Conservation (phyloP, 2,888 invertebrate species). For the Drosophila picticornis region DNA sequence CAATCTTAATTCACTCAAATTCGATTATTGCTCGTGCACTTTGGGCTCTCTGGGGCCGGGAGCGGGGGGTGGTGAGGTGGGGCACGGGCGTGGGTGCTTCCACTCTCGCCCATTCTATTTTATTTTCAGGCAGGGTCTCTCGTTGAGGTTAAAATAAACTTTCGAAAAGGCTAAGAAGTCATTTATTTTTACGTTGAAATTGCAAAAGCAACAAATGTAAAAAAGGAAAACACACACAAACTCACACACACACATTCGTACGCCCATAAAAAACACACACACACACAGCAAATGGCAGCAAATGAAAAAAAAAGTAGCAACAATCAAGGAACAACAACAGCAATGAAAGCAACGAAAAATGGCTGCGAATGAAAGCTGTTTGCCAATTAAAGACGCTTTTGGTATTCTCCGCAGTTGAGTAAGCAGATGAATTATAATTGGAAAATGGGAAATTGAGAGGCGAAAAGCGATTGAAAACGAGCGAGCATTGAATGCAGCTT, state of each 20-base stretch:
- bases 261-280: slow-evolving; percentile 26
- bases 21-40: slow-evolving; percentile 80
- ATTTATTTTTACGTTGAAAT: slow-evolving; percentile 79
- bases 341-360: slow-evolving; percentile 34
- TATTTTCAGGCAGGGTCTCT: slow-evolving; percentile 17
- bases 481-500: neutral
- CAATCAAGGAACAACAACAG: slow-evolving; percentile 42
- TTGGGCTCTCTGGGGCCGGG: slow-evolving; percentile 28
- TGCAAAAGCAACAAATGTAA: slow-evolving; percentile 70
- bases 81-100: neutral
- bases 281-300: slow-evolving; percentile 28
- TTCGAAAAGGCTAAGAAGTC: slow-evolving; percentile 76
- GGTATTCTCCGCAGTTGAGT: slow-evolving; percentile 31
- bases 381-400: slow-evolving; percentile 27
- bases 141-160: slow-evolving; percentile 78
- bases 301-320: slow-evolving; percentile 42
- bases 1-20: slow-evolving; percentile 83
- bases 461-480: neutral
- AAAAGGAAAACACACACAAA: slow-evolving; percentile 36
- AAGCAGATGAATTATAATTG: slow-evolving; percentile 6
- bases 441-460: neutral
- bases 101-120: slow-evolving; percentile 12
- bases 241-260: slow-evolving; percentile 10
- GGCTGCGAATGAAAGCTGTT: slow-evolving; percentile 27
- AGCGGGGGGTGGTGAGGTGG: neutral